Evolutionary conservation across 2,888 invertebrate species (phyloP), one percentile per base, ranked within the genome.

Genomic region (Kryphioiulus occultus): DNA sequence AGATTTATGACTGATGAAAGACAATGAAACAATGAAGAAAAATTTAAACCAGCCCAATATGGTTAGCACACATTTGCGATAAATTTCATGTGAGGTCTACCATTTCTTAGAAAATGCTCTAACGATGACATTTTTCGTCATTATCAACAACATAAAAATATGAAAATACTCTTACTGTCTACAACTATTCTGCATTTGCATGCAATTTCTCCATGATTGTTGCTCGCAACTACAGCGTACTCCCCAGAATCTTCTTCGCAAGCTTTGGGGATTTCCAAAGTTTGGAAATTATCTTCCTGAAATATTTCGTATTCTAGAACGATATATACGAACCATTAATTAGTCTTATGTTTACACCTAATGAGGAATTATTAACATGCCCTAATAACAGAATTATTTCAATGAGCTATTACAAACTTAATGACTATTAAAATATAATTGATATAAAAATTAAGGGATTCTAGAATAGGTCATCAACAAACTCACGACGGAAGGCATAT

Each of bases 251-350:
- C 97, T 88, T 96, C 96, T 26, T 96, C 92, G 3, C 92, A 93
- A 1, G 97, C 95, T 86, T 95, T 95, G 4, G 95, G 94, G 88
- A 98, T 95, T 92, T 98, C 97, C 89, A 99, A 92, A 0, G 98
- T 97, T 91, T 96, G 95, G 92, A 98, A 97, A 90, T 95, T 94
- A 4, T 89, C 89, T 68, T 96, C 95, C 26, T 68, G 68, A 26
- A 68, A 68, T 22, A 68, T 68, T 68, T 68, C 26, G 68, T 68
- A 68, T 68, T 68, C 68, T 68, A 68, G 9, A 68, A 26, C 9
- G 26, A 68, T 19, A 59, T n/a, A 59, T 19, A 53, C 59, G n/a
- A n/a, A 53, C 17, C 5, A 53, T 53, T n/a, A 1, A 19, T 47
- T 19, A 53, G n/a, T 53, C 53, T 53, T 53, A n/a, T n/a, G 17